A percentile compares a stretch with the other conserved stretches of the same genome.
These are phyloP conservation scores for Tor tambroides DNA, from an alignment of 2,113 vertebrate genomes.

Conservation along the genomic window DNA sequence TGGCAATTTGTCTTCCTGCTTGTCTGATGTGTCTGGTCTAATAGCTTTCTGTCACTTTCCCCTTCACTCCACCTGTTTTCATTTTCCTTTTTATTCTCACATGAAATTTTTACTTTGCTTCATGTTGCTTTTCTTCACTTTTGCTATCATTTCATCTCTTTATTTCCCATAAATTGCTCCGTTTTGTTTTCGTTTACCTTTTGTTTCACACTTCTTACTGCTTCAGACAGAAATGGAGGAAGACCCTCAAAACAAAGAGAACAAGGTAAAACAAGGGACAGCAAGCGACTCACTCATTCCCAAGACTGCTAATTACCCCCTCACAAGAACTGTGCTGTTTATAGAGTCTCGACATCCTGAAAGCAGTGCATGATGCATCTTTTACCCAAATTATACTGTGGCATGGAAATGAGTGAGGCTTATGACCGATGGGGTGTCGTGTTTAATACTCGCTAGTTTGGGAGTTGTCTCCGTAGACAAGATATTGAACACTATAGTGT, in stretches of 20 bases:
- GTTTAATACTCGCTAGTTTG: background rate
- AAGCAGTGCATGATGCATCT: background rate
- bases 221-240: conserved; percentile 83
- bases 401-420: background rate
- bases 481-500: background rate
- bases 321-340: background rate
- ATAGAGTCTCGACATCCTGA: background rate
- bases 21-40: conserved; percentile 2
- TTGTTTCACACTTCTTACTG: conserved; percentile 54
- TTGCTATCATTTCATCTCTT: conserved; percentile 28
- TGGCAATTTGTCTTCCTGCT: background rate
- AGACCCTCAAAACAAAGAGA: conserved; percentile 88
- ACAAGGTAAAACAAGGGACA: conserved; percentile 74
- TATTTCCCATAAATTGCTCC: conserved; percentile 60
- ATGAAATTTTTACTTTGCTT: background rate
- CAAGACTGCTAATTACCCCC: background rate
- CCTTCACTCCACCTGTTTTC: background rate
- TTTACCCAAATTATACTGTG: background rate
- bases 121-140: too few relatives aligned
- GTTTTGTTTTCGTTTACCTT: conserved; percentile 30
- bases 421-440: background rate
- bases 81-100: conserved; percentile 11
- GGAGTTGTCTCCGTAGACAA: background rate
- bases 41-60: background rate
- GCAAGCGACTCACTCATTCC: background rate